phyloP scores from a whole-genome alignment of 2,888 invertebrate species.

The Carpatolechia fugitivella region DNA sequence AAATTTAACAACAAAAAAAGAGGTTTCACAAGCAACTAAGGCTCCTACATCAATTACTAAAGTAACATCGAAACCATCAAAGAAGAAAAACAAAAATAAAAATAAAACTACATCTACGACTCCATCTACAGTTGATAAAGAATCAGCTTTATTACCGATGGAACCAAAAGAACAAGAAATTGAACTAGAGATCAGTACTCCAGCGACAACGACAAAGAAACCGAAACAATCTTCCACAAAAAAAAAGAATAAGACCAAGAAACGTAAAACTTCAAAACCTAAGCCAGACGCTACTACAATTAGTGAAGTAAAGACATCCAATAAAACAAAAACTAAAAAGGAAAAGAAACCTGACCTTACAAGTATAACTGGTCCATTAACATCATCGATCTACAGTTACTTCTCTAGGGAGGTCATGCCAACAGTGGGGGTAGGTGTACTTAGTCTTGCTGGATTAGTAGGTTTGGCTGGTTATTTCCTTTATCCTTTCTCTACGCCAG shows the following conservation, averaged over 20 bases:
- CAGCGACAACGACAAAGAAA: slow-evolving; percentile 70
- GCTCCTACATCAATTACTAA: slow-evolving; percentile 36
- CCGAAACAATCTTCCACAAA: slow-evolving; percentile 64
- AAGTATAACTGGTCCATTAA: slow-evolving; percentile 75
- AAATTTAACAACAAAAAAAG: slow-evolving; percentile 45
- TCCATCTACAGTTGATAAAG: slow-evolving; percentile 48
- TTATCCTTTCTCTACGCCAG: slow-evolving; percentile 85
- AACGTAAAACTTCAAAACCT: slow-evolving; percentile 74
- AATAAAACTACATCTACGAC: slow-evolving; percentile 37
- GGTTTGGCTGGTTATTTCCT: slow-evolving; percentile 88
- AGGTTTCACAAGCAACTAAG: slow-evolving; percentile 42
- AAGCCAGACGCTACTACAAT: slow-evolving; percentile 52
- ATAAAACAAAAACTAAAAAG: slow-evolving; percentile 75
- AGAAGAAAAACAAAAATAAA: slow-evolving; percentile 67
- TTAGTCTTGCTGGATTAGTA: slow-evolving; percentile 85
- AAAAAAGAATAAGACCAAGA: slow-evolving; percentile 79
- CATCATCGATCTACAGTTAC: slow-evolving; percentile 87
- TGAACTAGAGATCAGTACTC: slow-evolving; percentile 70
- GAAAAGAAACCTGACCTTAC: slow-evolving; percentile 63
- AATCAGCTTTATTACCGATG: slow-evolving; percentile 66
- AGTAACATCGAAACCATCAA: slow-evolving; percentile 53
- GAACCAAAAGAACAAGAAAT: slow-evolving; percentile 74
- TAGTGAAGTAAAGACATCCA: slow-evolving; percentile 67
- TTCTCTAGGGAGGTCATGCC: slow-evolving; percentile 90
- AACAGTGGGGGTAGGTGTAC: slow-evolving; percentile 87